Conservation (phyloP, 2,797 vertebrate genomes). For the Neosalanx taihuensis region DNA sequence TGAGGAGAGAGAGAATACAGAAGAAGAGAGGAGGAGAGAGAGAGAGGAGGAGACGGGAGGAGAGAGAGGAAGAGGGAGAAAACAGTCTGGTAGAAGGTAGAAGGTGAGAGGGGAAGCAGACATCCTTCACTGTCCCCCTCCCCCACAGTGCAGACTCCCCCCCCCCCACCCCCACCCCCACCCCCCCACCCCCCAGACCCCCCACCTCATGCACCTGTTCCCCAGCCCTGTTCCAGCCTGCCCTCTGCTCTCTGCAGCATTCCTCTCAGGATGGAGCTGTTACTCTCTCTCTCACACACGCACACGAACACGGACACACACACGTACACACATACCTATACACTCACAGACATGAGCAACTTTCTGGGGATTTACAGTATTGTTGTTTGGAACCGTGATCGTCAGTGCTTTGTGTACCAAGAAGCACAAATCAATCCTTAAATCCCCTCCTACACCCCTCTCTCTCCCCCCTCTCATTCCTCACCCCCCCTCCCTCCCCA, state of each 20-base stretch:
- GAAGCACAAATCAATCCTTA: background rate
- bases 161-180: conserved; percentile 46
- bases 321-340: conserved; percentile 15
- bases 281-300: background rate
- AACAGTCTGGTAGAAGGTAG: background rate
- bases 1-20: background rate
- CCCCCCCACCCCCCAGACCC: conserved; percentile 43
- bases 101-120: conserved; percentile 26
- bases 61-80: background rate
- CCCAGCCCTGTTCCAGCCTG: conserved; percentile 52
- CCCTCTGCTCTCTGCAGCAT: conserved; percentile 37
- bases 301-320: conserved; percentile 6
- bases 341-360: conserved; percentile 11
- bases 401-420: background rate
- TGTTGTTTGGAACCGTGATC: background rate
- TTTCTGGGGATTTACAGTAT: background rate
- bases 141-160: conserved; percentile 45
- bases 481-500: conserved; percentile 8
- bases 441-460: conserved; percentile 8
- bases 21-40: background rate
- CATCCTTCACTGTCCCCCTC: conserved; percentile 34
- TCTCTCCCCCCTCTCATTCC: background rate
- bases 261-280: conserved; percentile 20
- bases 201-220: conserved; percentile 68
- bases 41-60: background rate